Evolutionary conservation across 2,797 vertebrate species (phyloP).

Genomic region (Pseudocheirus occidentalis): DNA sequence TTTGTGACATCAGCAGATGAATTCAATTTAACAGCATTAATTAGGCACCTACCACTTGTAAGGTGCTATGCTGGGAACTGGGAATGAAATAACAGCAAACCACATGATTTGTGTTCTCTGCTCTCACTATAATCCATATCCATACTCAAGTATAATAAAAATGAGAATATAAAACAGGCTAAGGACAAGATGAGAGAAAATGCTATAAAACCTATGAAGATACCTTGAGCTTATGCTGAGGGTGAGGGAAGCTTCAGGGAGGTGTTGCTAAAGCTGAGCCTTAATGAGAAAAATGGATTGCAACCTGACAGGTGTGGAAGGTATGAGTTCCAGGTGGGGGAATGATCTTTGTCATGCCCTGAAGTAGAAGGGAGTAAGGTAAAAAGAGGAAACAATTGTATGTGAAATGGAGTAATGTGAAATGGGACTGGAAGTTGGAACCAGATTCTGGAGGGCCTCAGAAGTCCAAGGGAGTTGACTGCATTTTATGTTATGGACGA

Average conservation of each 20-base stretch:
- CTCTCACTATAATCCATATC: neutral
- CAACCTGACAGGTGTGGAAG: neutral
- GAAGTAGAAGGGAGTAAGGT: too few species aligned
- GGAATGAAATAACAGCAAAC: neutral
- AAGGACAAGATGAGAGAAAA: neutral
- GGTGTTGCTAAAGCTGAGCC: neutral
- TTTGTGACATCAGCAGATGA: neutral
- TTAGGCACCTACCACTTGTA: neutral
- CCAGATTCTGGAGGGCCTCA: too few species aligned
- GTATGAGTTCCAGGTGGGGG: neutral
- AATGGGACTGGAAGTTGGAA: too few species aligned
- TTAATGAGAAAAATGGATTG: neutral
- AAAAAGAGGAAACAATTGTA: too few species aligned
- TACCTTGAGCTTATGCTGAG: neutral
- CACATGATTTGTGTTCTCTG: too few species aligned
- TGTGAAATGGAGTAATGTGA: too few species aligned
- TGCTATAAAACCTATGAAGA: neutral
- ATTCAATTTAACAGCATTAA: neutral
- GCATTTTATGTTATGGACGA: too few species aligned
- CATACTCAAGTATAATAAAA: neutral
- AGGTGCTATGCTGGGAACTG: neutral
- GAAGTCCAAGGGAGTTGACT: too few species aligned
- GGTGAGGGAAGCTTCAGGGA: neutral
- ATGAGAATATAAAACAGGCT: neutral
- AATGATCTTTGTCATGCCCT: neutral